phyloP scores from a whole-genome alignment of 2,113 vertebrate species.

The Xerus inauris region DNA sequence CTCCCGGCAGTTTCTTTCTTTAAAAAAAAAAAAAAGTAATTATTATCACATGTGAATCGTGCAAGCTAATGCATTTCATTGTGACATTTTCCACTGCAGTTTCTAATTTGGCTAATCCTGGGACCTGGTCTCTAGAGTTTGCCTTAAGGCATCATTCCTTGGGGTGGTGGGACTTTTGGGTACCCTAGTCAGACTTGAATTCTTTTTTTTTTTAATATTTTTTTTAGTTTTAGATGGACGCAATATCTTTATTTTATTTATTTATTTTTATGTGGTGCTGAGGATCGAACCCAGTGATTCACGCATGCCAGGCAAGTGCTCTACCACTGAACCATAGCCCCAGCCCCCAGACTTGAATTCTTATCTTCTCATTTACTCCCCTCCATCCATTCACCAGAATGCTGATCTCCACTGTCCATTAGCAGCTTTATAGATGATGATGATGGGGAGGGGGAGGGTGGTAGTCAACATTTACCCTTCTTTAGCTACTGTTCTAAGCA shows the following conservation, averaged over 20 bases:
- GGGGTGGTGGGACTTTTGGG: neutral
- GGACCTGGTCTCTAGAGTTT: neutral
- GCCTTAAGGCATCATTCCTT: neutral
- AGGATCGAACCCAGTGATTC: too few relatives aligned
- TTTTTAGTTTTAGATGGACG: too few relatives aligned
- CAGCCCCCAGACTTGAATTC: slow-evolving; percentile 13
- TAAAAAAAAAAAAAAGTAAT: neutral
- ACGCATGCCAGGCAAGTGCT: too few relatives aligned
- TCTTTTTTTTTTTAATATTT: too few relatives aligned
- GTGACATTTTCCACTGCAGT: neutral
- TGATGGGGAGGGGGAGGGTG: too few relatives aligned
- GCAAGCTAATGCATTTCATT: neutral
- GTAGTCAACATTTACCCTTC: neutral
- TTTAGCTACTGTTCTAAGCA: neutral
- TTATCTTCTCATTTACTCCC: neutral
- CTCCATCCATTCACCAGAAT: neutral
- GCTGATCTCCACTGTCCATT: neutral
- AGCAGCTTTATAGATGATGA: neutral
- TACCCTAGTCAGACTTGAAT: neutral
- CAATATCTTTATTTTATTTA: too few relatives aligned
- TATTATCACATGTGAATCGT: neutral
- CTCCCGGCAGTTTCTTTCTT: neutral
- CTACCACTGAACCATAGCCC: too few relatives aligned
- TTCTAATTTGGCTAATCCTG: neutral
- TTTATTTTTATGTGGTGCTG: too few relatives aligned